Evolutionary conservation across 2,797 vertebrate genomes (phyloP), one percentile per base, ranked within the genome.

Genomic region (Babyrousa celebensis): DNA sequence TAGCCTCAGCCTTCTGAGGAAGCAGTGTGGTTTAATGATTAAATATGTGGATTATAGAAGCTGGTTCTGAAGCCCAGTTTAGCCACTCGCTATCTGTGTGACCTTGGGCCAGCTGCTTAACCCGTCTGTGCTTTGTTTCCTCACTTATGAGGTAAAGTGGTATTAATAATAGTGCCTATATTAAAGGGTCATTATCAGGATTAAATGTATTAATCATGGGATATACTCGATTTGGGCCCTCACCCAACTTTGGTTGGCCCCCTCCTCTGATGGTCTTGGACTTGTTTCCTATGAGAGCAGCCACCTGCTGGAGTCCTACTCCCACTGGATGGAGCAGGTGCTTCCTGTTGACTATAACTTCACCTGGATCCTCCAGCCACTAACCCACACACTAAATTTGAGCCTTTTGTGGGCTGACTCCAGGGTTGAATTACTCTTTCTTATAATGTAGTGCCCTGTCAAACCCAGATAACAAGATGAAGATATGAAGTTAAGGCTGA

Each of bases 31-130:
- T 27, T 87, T 71, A 72, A 77, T 68, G 29, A 58, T 70, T 85
- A 72, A 75, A 48, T 11, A 60, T 63, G 20, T 40, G 18, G 21
- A 62, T 67, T 75, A 15, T 67, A 77, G 48, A 88, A 58, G 29
- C 27, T 54, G 27, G 27, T 62, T 77, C 11, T 52, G 68, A 89
- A 82, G 58, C 17, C 70, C 21, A 71, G n/a, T 36, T 67, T 9
- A 20, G 56, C 4, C 27, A 23, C 21, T 78, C 16, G n/a, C n/a
- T 68, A 25, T 40, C 27, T 87, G 27, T 78, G 70, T 90, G 82
- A 87, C 65, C 2, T 89, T 92, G 88, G 18, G 32, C 21, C 86
- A 89, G 17, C 75, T 71, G 77, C 72, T 80, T 85, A 92, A 80
- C 21, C 6, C 1, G 16, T 95, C 58, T 72, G 68, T 48, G 48